Evolutionary conservation across 2,888 invertebrate species (phyloP).

Genomic region (Autographa gamma): DNA sequence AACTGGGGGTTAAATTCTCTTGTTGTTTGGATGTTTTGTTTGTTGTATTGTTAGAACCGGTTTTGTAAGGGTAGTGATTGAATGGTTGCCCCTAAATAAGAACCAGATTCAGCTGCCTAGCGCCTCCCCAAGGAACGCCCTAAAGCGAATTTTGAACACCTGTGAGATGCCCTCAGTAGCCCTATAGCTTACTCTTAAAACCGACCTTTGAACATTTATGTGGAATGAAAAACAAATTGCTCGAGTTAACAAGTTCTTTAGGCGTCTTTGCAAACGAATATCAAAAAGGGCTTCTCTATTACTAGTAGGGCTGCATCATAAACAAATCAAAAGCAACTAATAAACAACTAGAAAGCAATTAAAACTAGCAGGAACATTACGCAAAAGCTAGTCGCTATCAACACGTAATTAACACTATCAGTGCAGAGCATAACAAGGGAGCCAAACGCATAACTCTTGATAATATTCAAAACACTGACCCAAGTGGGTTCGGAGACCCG

Average conservation of each 20-base stretch:
- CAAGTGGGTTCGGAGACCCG: constrained; percentile 67
- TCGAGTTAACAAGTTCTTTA: no score
- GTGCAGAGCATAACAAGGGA: constrained; percentile 38
- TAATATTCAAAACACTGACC: constrained; percentile 68
- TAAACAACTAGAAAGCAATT: neutral
- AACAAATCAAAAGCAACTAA: constrained; percentile 9
- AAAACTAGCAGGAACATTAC: constrained; percentile 29
- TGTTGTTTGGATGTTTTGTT: neutral
- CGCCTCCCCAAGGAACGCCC: neutral
- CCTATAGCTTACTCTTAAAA: neutral
- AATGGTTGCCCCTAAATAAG: neutral
- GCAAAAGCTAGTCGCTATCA: constrained; percentile 23
- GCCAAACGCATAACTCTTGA: constrained; percentile 57
- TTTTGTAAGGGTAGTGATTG: neutral
- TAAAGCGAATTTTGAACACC: neutral
- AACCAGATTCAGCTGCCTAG: neutral
- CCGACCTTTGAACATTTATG: neutral
- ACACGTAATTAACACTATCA: constrained; percentile 43
- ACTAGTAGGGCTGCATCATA: constrained; percentile 9
- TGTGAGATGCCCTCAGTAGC: neutral
- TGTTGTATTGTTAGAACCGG: neutral
- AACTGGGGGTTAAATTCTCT: neutral
- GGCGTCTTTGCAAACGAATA: no score
- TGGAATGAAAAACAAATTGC: neutral
- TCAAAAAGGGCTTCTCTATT: no score